These are phyloP conservation scores for Drosophila bipectinata DNA, from an alignment of 1,140 invertebrate genomes.

Conservation along the genomic window DNA sequence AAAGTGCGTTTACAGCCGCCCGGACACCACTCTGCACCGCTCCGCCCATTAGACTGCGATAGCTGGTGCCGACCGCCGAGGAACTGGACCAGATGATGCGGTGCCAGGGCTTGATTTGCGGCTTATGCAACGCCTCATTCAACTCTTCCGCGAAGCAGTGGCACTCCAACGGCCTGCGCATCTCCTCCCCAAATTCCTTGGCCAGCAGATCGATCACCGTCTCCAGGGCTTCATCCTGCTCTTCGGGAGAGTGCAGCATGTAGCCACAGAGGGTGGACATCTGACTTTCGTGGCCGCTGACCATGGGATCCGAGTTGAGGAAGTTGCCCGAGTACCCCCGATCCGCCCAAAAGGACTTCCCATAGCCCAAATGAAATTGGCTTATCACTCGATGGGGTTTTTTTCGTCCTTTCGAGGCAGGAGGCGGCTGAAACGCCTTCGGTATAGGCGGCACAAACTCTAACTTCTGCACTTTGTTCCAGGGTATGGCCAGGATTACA, in stretches of 20 bases:
- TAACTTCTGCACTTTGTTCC: slow-evolving; percentile 57
- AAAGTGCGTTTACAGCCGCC: slow-evolving; percentile 69
- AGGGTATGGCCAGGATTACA: slow-evolving; percentile 72
- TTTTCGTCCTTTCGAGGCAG: background rate
- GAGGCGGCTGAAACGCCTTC: background rate
- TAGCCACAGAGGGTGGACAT: slow-evolving; percentile 40
- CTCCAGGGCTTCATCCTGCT: slow-evolving; percentile 17
- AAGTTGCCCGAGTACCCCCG: slow-evolving; percentile 67
- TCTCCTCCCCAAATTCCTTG: slow-evolving; percentile 57
- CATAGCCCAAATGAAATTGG: slow-evolving; percentile 57
- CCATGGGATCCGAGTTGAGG: slow-evolving; percentile 46
- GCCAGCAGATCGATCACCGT: slow-evolving; percentile 48
- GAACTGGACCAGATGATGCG: slow-evolving; percentile 78
- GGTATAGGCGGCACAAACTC: slow-evolving; percentile 61
- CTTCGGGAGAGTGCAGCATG: slow-evolving; percentile 49
- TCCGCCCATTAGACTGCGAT: slow-evolving; percentile 73
- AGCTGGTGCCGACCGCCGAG: slow-evolving; percentile 52
- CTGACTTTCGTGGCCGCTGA: slow-evolving; percentile 49
- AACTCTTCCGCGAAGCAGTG: slow-evolving; percentile 43
- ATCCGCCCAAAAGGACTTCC: slow-evolving; percentile 52
- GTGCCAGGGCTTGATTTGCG: slow-evolving; percentile 61
- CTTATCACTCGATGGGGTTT: slow-evolving; percentile 32
- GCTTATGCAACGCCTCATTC: slow-evolving; percentile 21
- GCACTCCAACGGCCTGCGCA: slow-evolving; percentile 48
- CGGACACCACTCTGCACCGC: slow-evolving; percentile 78